phyloP scores from a whole-genome alignment of 2,888 invertebrate genomes.

The Melanostoma mellinum region DNA sequence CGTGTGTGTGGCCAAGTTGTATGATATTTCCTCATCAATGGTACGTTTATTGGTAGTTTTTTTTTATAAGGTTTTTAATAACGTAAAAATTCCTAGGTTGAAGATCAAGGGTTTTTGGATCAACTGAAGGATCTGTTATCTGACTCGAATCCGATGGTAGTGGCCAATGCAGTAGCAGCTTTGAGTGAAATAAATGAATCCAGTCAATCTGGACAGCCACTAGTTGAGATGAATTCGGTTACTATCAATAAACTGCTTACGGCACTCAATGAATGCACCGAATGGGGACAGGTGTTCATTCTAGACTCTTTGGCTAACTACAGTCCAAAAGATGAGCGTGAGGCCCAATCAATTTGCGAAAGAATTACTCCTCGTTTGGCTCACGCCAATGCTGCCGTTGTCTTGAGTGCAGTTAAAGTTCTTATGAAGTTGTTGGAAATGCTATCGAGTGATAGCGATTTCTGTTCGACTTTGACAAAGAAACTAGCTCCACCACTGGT shows the following conservation, averaged over 20 bases:
- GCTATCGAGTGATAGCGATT: constrained; percentile 95
- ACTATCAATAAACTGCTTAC: constrained; percentile 99
- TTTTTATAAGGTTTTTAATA: not conserved
- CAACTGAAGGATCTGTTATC: constrained; percentile 97
- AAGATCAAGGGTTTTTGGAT: constrained; percentile 95
- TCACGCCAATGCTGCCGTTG: constrained; percentile 99
- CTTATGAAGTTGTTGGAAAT: constrained; percentile 99
- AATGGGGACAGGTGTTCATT: constrained; percentile 99
- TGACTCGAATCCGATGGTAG: constrained; percentile 99
- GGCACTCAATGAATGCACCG: constrained; percentile 99
- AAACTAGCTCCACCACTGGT: constrained; percentile 99
- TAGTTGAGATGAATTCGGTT: constrained; percentile 97
- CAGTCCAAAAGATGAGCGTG: constrained; percentile 97
- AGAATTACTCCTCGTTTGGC: constrained; percentile 98
- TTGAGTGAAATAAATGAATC: constrained; percentile 99
- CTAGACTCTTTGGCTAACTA: constrained; percentile 98
- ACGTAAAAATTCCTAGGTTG: constrained; percentile 75
- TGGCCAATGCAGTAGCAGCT: constrained; percentile 99
- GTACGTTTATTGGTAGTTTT: constrained; percentile 79
- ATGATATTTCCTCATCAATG: constrained; percentile 94
- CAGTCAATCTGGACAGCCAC: constrained; percentile 95
- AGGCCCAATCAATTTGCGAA: constrained; percentile 99
- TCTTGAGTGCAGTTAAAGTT: constrained; percentile 98
- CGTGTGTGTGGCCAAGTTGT: constrained; percentile 99
- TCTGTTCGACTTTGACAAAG: constrained; percentile 95